Evolutionary conservation across 1,140 invertebrate species (phyloP).

Genomic region (Drosophila busckii): DNA sequence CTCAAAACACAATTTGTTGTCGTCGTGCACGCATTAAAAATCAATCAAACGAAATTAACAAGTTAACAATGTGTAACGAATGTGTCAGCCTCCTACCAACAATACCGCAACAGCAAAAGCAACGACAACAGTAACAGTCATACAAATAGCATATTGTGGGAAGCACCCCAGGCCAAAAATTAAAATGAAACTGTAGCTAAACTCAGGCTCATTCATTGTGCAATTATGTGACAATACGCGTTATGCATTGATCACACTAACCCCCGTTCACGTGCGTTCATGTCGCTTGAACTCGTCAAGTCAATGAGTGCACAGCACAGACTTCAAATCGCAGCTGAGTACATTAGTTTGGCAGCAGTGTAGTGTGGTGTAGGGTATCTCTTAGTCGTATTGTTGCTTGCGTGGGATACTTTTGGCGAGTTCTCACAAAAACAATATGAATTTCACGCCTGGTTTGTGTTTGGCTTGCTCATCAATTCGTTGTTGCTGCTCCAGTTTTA

Average conservation of each 20-base stretch:
- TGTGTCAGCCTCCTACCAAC: background rate
- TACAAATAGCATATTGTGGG: slow-evolving; percentile 40
- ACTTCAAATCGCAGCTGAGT: background rate
- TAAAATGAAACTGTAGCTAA: slow-evolving; percentile 10
- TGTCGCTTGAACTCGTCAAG: slow-evolving; percentile 40
- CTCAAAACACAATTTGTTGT: slow-evolving; percentile 39
- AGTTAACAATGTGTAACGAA: slow-evolving; percentile 57
- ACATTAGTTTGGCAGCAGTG: too few relatives aligned
- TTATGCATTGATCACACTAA: too few relatives aligned
- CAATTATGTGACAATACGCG: slow-evolving; percentile 56
- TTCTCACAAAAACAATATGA: slow-evolving; percentile 22
- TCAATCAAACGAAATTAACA: slow-evolving; percentile 76
- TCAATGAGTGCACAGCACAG: too few relatives aligned
- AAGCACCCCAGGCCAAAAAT: slow-evolving; percentile 47
- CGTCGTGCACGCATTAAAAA: slow-evolving; percentile 56
- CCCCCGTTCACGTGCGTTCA: background rate
- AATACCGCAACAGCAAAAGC: background rate
- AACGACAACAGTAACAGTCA: too few relatives aligned
- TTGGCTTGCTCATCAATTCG: slow-evolving; percentile 14
- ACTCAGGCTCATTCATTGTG: slow-evolving; percentile 51
- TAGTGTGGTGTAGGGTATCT: too few relatives aligned
- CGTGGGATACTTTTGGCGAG: background rate
- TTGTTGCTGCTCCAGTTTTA: slow-evolving; percentile 43
- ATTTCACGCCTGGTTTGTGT: slow-evolving; percentile 32
- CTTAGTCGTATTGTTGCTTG: background rate